Conservation (phyloP, 1,140 invertebrate genomes). For the Trachelipus rathkii region DNA sequence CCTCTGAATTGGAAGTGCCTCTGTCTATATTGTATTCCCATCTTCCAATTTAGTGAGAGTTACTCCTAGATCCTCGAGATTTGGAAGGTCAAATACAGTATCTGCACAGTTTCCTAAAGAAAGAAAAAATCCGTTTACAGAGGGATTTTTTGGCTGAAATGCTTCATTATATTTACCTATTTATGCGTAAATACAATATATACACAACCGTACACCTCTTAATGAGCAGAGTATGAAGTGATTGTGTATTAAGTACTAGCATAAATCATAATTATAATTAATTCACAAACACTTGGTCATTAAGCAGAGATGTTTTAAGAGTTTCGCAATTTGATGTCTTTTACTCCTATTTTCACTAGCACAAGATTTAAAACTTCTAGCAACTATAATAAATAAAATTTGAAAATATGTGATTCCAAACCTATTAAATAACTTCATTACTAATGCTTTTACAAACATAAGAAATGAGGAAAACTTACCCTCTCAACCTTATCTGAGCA, state of each 20-base stretch:
- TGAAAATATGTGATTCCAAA: not conserved
- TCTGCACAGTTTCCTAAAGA: conserved; percentile 72
- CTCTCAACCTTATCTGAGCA: conserved; percentile 75
- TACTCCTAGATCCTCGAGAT: conserved; percentile 82
- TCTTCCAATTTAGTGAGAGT: conserved; percentile 68
- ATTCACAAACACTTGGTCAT: not conserved
- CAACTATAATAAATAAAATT: not conserved
- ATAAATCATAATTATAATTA: too few species aligned
- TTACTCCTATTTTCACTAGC: not conserved
- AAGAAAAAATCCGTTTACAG: conserved; percentile 16
- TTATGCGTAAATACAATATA: not conserved
- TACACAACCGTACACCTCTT: not conserved
- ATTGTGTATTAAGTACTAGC: too few species aligned
- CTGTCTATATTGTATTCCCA: conserved; percentile 71
- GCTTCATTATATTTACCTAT: not conserved
- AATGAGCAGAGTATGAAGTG: too few species aligned
- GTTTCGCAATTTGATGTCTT: too few species aligned
- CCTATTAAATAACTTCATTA: not conserved
- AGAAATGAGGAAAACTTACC: conserved; percentile 53
- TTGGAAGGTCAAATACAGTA: conserved; percentile 63
- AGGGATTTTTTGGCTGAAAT: not conserved
- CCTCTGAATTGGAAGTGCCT: conserved; percentile 59
- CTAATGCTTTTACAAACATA: not conserved
- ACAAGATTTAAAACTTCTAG: not conserved
- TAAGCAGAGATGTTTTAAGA: not conserved